phyloP scores from a whole-genome alignment of 2,113 vertebrate species.

The Greenwoodochromis staneri region DNA sequence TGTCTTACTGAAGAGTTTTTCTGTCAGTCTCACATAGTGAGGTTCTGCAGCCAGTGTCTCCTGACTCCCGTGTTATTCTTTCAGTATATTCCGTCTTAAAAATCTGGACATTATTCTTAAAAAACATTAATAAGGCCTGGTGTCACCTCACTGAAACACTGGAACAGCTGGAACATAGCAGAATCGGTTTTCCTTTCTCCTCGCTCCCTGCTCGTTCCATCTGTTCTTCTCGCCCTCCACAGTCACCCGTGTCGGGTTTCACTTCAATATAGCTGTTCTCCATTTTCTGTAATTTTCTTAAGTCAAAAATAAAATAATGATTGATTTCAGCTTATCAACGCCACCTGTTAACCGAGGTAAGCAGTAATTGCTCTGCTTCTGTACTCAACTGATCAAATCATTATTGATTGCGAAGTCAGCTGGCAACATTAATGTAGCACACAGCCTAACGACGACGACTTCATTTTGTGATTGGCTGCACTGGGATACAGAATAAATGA shows the following conservation, averaged over 20 bases:
- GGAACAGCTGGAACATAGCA: background rate
- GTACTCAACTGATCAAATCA: background rate
- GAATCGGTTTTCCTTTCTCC: background rate
- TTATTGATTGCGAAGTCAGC: background rate
- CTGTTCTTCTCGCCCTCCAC: background rate
- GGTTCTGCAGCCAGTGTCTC: background rate
- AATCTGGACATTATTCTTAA: background rate
- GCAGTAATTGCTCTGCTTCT: background rate
- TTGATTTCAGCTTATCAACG: background rate
- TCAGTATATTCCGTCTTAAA: background rate
- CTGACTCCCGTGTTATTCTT: background rate
- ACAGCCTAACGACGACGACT: background rate
- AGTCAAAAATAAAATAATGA: background rate
- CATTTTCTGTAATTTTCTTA: background rate
- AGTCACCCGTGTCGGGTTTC: background rate
- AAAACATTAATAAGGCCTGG: background rate
- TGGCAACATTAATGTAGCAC: background rate
- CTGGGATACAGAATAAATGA: background rate
- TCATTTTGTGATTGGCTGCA: background rate
- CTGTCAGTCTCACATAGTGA: background rate
- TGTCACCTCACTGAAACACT: background rate
- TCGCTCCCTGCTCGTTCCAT: background rate
- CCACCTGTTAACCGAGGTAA: background rate
- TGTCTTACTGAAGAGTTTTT: background rate
- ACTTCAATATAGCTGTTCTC: background rate